Evolutionary conservation across 2,888 invertebrate genomes (phyloP).

Genomic region (Dynastes tityus): DNA sequence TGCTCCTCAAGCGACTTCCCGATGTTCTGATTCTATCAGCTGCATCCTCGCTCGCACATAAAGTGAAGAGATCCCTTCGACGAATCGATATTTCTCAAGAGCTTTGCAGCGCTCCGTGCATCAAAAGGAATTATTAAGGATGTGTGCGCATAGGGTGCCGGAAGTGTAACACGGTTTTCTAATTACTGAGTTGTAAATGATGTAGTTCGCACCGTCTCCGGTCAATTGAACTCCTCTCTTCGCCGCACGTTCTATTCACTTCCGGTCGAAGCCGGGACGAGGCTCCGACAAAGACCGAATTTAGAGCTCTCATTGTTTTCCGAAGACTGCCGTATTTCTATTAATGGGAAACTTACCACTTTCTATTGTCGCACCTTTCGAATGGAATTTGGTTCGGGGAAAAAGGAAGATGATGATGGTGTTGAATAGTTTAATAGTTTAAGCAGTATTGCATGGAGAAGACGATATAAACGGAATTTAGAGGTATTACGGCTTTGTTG

Average conservation of each 20-base stretch:
- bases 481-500: not conserved
- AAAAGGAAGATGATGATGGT: constrained; percentile 20
- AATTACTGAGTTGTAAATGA: constrained; percentile 57
- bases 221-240: constrained; percentile 45
- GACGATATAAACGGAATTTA: constrained; percentile 7
- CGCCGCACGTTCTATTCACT: constrained; percentile 42
- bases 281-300: constrained; percentile 42
- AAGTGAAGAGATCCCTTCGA: constrained; percentile 39
- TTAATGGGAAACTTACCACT: constrained; percentile 42
- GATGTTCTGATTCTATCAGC: constrained; percentile 39
- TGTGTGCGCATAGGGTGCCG: constrained; percentile 47
- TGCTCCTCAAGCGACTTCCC: constrained; percentile 8
- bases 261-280: constrained; percentile 25
- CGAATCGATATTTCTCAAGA: constrained; percentile 48
- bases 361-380: constrained; percentile 32
- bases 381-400: constrained; percentile 15
- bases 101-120: constrained; percentile 32
- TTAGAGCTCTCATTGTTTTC: constrained; percentile 40
- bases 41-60: constrained; percentile 29
- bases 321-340: constrained; percentile 34
- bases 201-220: constrained; percentile 53
- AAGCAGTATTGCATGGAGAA: constrained; percentile 1
- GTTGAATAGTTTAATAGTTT: constrained; percentile 16
- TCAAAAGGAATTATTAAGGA: constrained; percentile 53
- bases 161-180: constrained; percentile 53